A percentile compares a stretch with the other conserved stretches of the same genome.
These are phyloP conservation scores for Cryptoblepharus egeriae DNA, from an alignment of 2,797 vertebrate species.

Conservation along the genomic window DNA sequence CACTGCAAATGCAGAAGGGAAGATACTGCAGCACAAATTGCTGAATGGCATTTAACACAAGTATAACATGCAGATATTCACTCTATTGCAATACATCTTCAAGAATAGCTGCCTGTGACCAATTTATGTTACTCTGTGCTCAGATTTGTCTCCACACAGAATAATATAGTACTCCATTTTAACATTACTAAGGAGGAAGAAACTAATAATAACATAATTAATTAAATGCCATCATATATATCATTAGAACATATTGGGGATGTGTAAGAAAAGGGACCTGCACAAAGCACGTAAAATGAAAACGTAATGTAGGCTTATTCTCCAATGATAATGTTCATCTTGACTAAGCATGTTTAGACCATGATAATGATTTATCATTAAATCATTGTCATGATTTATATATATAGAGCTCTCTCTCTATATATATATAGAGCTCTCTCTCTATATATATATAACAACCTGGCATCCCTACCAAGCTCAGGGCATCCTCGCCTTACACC, in stretches of 20 bases:
- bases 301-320: neutral
- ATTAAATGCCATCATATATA: neutral
- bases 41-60: conserved; percentile 52
- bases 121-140: conserved; percentile 52
- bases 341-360: too few species aligned
- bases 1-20: conserved; percentile 51
- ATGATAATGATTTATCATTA: too few species aligned
- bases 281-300: fast-evolving
- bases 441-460: too few species aligned
- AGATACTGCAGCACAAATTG: conserved; percentile 65
- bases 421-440: too few species aligned
- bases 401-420: too few species aligned
- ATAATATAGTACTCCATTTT: neutral
- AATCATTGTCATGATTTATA: too few species aligned
- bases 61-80: conserved; percentile 48
- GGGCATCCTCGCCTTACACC: too few species aligned
- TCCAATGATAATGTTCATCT: too few species aligned
- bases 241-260: fast-evolving
- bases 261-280: neutral
- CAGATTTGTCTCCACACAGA: conserved; percentile 47
- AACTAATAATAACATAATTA: fast-evolving
- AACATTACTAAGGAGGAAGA: neutral
- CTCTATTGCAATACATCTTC: conserved; percentile 53
- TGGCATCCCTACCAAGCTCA: too few species aligned
- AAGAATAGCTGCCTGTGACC: conserved; percentile 60